Base-by-base conservation (phyloP, 2,888 invertebrate genomes). In the Nomada fucata region DNA sequence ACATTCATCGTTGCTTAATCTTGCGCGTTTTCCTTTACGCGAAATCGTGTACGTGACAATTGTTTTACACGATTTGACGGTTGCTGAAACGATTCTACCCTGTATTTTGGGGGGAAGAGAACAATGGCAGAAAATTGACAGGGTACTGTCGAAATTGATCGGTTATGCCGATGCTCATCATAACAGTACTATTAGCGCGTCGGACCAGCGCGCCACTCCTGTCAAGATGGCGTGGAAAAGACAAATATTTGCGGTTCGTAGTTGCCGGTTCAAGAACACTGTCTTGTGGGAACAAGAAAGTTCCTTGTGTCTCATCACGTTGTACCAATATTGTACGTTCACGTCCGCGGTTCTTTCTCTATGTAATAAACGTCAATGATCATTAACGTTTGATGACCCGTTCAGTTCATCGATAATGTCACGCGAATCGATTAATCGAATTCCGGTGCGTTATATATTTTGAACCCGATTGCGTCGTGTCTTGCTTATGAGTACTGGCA, bases 181-280 rank as follows among this genome's bases (percentile, higher is more conserved):
- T 60, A 64, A 71, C 29, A 44, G 65, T 59, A 74, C 67, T 59
- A 53, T 67, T 23, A 11, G 23, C 50, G 73, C 72, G 72, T 60
- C 55, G 53, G 61, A 60, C 23, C 44, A 78, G 26, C 68, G 69
- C 71, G 72, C 63, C 79, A 77, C 76, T 82, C 75, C 85, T 85
- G 82, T 86, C 85, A 86, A 83, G 85, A 86, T 86, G 85, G 79
- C 85, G 85, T 50, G 57, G 79, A 85, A 82, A 85, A 85, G 85
- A 86, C 83, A 86, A 85, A 86, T 85, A 86, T 86, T 86, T 86
- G 85, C 71, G 26, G 71, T 70, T 69, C 69, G 53, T 73, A 75
- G 82, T 79, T 77, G 76, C 42, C 26, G 74, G 42, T 74, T 70
- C 55, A 47, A 65, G 76, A 67, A 75, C 53, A 70, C 63, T 44